A percentile compares a stretch with the other conserved stretches of the same genome.
These are phyloP conservation scores for Drosophila tani DNA, from an alignment of 1,140 invertebrate genomes.

Conservation along the genomic window DNA sequence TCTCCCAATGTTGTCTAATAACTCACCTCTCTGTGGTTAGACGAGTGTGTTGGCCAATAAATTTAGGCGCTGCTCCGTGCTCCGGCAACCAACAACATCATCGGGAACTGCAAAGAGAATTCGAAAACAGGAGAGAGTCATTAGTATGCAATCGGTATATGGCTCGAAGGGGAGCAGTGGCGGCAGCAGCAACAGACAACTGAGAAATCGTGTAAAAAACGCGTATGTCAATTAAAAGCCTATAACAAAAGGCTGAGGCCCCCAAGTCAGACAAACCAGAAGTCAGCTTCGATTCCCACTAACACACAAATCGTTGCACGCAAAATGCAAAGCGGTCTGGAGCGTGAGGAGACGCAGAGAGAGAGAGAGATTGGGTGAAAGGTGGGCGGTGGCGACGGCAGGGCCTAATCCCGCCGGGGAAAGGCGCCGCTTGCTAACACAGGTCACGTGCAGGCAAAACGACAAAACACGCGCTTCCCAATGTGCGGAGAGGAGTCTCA, in stretches of 20 bases:
- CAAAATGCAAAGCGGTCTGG: conserved; percentile 73
- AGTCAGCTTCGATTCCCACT: conserved; percentile 50
- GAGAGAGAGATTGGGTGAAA: conserved; percentile 4
- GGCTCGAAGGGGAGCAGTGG: conserved; percentile 18
- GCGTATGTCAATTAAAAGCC: conserved; percentile 82
- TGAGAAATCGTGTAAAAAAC: conserved; percentile 74
- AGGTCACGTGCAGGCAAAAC: conserved; percentile 74
- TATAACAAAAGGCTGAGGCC: conserved; percentile 62
- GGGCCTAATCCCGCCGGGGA: conserved; percentile 7
- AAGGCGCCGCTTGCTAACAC: conserved; percentile 49
- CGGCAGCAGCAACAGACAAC: conserved; percentile 19
- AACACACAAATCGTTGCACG: conserved; percentile 72
- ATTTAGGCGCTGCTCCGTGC: conserved; percentile 44
- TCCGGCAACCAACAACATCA: conserved; percentile 32
- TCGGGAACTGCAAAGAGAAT: conserved; percentile 52
- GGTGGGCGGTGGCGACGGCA: not conserved
- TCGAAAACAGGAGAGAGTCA: conserved; percentile 33
- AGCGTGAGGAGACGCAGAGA: conserved; percentile 9
- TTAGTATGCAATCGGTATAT: conserved; percentile 68
- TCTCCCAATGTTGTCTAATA: conserved; percentile 45
- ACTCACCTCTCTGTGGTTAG: conserved; percentile 63
- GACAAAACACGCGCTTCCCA: conserved; percentile 71
- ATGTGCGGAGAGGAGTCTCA: conserved; percentile 22
- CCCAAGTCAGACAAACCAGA: conserved; percentile 44
- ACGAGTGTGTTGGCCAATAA: conserved; percentile 54